A percentile compares a stretch with the other conserved stretches of the same genome.
These are phyloP conservation scores for Thinocorus orbignyianus DNA, from an alignment of 2,113 vertebrate genomes.

Conservation along the genomic window DNA sequence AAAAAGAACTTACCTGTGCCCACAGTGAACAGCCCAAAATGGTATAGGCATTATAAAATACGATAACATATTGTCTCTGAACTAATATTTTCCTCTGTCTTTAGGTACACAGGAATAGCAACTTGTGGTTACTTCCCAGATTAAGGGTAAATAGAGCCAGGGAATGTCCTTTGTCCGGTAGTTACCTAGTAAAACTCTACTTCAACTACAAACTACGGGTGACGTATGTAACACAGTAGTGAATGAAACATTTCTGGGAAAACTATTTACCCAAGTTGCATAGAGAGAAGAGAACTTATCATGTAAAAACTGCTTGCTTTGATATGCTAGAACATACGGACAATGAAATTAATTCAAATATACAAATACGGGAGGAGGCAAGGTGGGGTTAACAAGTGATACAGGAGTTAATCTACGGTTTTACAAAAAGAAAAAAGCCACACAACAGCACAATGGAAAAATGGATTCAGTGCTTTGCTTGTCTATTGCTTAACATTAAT, in stretches of 20 bases:
- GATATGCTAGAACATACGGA: conserved; percentile 30
- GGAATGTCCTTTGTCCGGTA: conserved; percentile 32
- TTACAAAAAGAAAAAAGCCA: not conserved
- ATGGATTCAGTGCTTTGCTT: not conserved
- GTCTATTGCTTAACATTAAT: not conserved
- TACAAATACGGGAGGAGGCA: conserved; percentile 48
- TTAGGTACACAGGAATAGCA: conserved; percentile 20
- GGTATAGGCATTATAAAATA: not conserved
- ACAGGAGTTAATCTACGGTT: conserved; percentile 11
- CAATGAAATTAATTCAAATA: conserved; percentile 32
- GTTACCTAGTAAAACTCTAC: not conserved
- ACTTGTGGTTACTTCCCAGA: conserved; percentile 29
- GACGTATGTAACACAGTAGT: not conserved
- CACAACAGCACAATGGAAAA: not conserved
- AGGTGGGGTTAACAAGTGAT: conserved; percentile 37
- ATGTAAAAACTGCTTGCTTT: conserved; percentile 35
- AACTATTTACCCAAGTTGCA: conserved; percentile 29
- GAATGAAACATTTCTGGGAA: conserved; percentile 28
- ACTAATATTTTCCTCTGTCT: conserved; percentile 42
- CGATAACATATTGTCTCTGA: not conserved
- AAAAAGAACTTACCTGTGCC: not conserved
- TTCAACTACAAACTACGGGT: not conserved
- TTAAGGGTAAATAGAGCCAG: conserved; percentile 27
- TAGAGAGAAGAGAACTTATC: conserved; percentile 39
- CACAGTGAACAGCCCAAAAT: not conserved